Evolutionary conservation across 2,113 vertebrate species (phyloP), one percentile per base, ranked within the genome.

Genomic region (Solea senegalensis): DNA sequence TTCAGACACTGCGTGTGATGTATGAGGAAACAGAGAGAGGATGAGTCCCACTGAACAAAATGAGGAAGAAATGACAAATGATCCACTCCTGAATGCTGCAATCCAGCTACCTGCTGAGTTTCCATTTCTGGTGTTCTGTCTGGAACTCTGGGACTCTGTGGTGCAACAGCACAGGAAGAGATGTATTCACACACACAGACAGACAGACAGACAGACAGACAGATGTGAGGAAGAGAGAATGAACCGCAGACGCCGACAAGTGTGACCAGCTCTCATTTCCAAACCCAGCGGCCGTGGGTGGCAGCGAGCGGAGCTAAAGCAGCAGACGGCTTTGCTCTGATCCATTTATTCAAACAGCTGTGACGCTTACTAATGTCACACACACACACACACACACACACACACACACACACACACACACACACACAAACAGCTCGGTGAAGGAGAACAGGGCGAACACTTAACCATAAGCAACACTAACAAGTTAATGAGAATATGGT

Each of bases 21-120:
- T 16, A 39, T 14, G 9, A n/a, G 27, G 9, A 74, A 51, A 67
- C 8, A 53, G 46, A 0, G 41, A 60, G 10, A 51, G 15, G 45
- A 59, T 7, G 48, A 68, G 8, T 49, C 52, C 49, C n/a, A 41
- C 44, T 14, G 60, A 69, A n/a, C 10, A 48, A 41, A 73, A 68
- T 1, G 39, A 51, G 13, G 28, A 46, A 39, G 66, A 58, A 7
- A 14, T 16, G 53, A 51, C 43, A 61, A 65, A 67, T 50, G 49
- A 59, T 67, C 51, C 27, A 52, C 69, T 86, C 75, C 81, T 49
- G 78, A 64, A 64, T 14, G n/a, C 49, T 26, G 58, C 0, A 63
- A 72, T 71, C 72, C 71, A 44, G 80, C 82, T 84, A 91, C 89
- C 89, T 89, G 82, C 77, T 67, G 79, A 75, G 66, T 54, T 62